phyloP scores from a whole-genome alignment of 2,113 vertebrate species.

The Pelusios castaneus region DNA sequence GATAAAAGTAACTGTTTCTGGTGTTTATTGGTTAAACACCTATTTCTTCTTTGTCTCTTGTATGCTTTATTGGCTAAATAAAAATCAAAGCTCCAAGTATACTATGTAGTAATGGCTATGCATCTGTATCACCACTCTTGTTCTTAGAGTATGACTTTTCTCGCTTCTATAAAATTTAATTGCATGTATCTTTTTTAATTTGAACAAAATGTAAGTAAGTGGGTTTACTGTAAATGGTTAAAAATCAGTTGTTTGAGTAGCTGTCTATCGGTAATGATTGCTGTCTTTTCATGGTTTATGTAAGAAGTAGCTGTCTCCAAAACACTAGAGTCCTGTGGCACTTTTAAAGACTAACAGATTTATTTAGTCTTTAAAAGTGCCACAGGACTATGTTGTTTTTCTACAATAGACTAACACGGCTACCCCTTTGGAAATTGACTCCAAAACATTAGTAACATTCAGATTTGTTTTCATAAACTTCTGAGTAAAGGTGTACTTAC shows the following conservation, averaged over 20 bases:
- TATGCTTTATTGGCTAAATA: neutral
- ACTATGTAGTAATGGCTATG: neutral
- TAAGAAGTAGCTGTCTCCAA: neutral
- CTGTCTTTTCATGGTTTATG: too few relatives aligned
- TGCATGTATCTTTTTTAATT: neutral
- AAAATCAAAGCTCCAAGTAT: neutral
- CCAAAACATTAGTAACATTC: too few relatives aligned
- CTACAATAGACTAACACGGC: too few relatives aligned
- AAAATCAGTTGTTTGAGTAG: neutral
- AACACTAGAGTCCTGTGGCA: too few relatives aligned
- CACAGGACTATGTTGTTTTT: too few relatives aligned
- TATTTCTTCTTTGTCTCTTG: neutral
- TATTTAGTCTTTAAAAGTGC: too few relatives aligned
- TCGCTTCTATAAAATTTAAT: neutral
- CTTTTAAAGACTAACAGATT: too few relatives aligned
- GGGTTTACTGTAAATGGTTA: neutral
- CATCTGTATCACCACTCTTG: neutral
- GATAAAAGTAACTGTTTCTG: neutral
- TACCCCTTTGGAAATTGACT: too few relatives aligned
- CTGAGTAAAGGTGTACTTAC: neutral
- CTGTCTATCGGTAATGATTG: neutral
- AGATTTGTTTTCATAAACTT: neutral
- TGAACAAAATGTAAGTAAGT: neutral
- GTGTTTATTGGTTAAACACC: neutral
- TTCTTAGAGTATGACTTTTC: neutral